These are phyloP conservation scores for Tauraco hartlaubi DNA, from an alignment of 2,797 vertebrate species.

Conservation along the genomic window DNA sequence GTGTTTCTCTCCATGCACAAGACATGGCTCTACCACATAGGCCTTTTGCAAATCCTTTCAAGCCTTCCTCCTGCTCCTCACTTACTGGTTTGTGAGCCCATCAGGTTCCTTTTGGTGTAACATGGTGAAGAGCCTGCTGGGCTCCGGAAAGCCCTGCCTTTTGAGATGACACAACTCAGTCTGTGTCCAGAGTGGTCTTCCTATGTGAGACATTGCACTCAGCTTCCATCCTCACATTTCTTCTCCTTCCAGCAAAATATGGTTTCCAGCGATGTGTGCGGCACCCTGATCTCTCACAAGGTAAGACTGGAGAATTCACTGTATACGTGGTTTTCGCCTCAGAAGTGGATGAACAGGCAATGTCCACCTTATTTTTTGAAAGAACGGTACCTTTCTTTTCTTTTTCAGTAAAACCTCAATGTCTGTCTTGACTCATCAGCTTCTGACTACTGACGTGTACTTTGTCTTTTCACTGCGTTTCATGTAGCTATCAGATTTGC, in stretches of 20 bases:
- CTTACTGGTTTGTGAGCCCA: neutral
- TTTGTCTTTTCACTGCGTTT: neutral
- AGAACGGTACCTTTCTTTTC: neutral
- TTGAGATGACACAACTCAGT: neutral
- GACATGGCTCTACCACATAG: neutral
- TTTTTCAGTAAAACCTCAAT: neutral
- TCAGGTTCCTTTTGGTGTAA: neutral
- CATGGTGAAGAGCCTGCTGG: fast-evolving
- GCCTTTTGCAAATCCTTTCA: neutral
- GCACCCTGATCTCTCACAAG: neutral
- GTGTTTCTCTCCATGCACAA: neutral
- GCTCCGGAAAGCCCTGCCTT: neutral
- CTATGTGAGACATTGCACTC: fast-evolving
- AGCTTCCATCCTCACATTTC: neutral
- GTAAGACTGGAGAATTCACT: neutral
- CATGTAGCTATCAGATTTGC: neutral
- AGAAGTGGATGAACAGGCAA: neutral
- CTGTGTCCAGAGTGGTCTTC: fast-evolving
- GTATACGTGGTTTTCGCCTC: neutral
- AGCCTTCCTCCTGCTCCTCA: neutral
- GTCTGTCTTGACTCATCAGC: neutral
- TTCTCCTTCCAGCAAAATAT: neutral
- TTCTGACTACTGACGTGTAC: neutral
- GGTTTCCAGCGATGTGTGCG: neutral
- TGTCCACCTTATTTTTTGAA: neutral